Evolutionary conservation across 2,888 invertebrate genomes (phyloP).

Genomic region (Branchipolynoe longqiensis): DNA sequence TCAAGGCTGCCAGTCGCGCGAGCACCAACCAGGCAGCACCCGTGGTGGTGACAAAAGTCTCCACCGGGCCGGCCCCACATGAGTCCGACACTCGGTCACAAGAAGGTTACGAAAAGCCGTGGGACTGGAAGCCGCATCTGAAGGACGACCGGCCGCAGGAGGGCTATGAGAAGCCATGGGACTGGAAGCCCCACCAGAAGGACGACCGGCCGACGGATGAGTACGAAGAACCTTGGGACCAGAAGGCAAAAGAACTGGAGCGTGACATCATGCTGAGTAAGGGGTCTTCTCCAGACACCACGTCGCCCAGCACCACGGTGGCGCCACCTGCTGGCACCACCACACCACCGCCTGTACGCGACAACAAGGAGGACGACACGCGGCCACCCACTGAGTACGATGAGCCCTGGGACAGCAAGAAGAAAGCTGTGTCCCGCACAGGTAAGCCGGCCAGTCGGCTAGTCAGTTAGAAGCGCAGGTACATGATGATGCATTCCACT

Average conservation of each 20-base stretch:
- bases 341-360: neutral
- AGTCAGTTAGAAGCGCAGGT: slow-evolving; percentile 59
- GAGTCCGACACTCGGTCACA: slow-evolving; percentile 64
- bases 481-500: no score
- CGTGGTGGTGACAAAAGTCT: neutral
- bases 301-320: slow-evolving; percentile 44
- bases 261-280: slow-evolving; percentile 60
- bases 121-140: slow-evolving; percentile 69
- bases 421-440: slow-evolving; percentile 78
- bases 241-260: slow-evolving; percentile 62
- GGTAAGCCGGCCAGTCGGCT: slow-evolving; percentile 33
- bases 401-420: slow-evolving; percentile 69
- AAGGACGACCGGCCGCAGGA: slow-evolving; percentile 65
- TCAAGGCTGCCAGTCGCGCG: slow-evolving; percentile 68
- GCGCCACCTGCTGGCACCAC: slow-evolving; percentile 26
- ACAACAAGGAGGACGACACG: slow-evolving; percentile 51
- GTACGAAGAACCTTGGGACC: slow-evolving; percentile 68
- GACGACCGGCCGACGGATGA: slow-evolving; percentile 65
- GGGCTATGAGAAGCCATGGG: slow-evolving; percentile 69
- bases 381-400: slow-evolving; percentile 67
- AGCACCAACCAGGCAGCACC: neutral
- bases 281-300: slow-evolving; percentile 59
- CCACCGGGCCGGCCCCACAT: slow-evolving; percentile 28
- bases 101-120: slow-evolving; percentile 69
- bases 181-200: slow-evolving; percentile 68